phyloP scores from a whole-genome alignment of 2,888 invertebrate genomes.

The Dryocosmus kuriphilus region DNA sequence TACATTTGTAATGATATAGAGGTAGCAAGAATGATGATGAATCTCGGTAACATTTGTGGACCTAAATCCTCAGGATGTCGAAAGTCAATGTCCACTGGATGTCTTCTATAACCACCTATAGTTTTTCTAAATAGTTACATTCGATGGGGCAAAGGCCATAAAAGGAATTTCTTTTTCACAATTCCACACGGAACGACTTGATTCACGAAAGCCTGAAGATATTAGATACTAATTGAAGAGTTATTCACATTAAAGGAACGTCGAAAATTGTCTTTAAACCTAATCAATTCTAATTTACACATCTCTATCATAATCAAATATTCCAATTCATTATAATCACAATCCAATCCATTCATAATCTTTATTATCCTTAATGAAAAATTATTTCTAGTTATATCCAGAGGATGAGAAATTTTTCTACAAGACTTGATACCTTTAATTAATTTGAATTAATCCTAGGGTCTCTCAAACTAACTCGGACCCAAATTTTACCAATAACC shows the following conservation, averaged over 20 bases:
- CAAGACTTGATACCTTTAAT: neutral
- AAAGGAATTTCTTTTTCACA: neutral
- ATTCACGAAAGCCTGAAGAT: neutral
- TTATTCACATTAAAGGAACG: neutral
- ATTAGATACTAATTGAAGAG: neutral
- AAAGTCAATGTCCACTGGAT: conserved; percentile 26
- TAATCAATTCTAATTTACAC: neutral
- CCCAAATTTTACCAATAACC: conserved; percentile 1
- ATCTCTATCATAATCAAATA: neutral
- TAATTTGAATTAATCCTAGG: neutral
- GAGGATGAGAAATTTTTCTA: neutral
- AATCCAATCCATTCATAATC: neutral
- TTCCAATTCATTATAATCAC: neutral
- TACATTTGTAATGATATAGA: conserved; percentile 34
- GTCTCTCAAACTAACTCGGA: conserved; percentile 1
- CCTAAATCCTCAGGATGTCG: conserved; percentile 10
- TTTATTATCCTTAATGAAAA: neutral
- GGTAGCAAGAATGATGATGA: conserved; percentile 28
- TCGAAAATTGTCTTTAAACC: neutral
- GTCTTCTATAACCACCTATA: neutral
- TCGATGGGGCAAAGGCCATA: conserved; percentile 1
- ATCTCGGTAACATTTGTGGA: neutral
- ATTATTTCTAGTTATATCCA: neutral
- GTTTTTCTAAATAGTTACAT: conserved; percentile 17
- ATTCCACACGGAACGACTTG: conserved; percentile 5